These are phyloP conservation scores for Euborellia annulipes DNA, from an alignment of 1,140 invertebrate species.

Conservation along the genomic window DNA sequence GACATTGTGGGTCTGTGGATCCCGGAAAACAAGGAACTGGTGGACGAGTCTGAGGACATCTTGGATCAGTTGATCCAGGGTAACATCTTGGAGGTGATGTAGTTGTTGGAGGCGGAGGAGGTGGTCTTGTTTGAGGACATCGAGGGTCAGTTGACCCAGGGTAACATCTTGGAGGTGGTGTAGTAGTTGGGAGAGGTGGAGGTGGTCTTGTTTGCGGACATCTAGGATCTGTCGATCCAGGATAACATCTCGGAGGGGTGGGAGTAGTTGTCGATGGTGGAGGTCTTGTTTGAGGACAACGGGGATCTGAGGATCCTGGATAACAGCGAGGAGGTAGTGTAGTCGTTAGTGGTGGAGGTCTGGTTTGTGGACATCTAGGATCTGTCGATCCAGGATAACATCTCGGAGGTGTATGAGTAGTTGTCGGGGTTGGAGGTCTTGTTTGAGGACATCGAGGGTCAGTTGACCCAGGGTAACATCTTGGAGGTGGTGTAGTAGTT, in stretches of 20 bases:
- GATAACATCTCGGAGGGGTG: slow-evolving; percentile 18
- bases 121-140: slow-evolving; percentile 6
- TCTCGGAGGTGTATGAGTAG: slow-evolving; percentile 8
- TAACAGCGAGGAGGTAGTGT: slow-evolving; percentile 18
- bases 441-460: slow-evolving; percentile 24
- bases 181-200: slow-evolving; percentile 8
- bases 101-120: slow-evolving; percentile 2
- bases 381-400: slow-evolving; percentile 21
- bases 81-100: slow-evolving; percentile 13
- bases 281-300: slow-evolving; percentile 19
- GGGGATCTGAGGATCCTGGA: slow-evolving; percentile 21
- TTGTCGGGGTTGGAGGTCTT: background rate
- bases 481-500: slow-evolving; percentile 17
- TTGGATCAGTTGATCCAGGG: slow-evolving; percentile 15
- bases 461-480: slow-evolving; percentile 22
- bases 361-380: slow-evolving; percentile 23
- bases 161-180: slow-evolving; percentile 14
- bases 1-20: slow-evolving; percentile 18
- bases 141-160: slow-evolving; percentile 21
- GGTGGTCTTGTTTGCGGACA: slow-evolving; percentile 7
- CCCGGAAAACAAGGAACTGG: slow-evolving; percentile 17
- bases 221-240: slow-evolving; percentile 17
- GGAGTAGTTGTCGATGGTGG: background rate
- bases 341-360: slow-evolving; percentile 16
- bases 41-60: slow-evolving; percentile 17